Evolutionary conservation across 1,140 invertebrate genomes (phyloP).

Genomic region (Meteorus sp.): DNA sequence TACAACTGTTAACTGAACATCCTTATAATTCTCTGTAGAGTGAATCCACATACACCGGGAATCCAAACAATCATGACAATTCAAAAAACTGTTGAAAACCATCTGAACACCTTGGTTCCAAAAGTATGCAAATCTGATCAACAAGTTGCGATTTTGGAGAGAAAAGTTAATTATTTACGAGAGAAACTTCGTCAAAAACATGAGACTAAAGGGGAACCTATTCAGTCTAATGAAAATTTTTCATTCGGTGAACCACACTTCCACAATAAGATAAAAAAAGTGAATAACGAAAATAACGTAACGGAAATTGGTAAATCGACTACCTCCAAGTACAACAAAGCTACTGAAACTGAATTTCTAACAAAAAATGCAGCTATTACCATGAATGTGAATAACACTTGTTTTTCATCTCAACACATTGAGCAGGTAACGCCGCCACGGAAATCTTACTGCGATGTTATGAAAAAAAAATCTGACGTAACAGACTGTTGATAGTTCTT

Average conservation of each 20-base stretch:
- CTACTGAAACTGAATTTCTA: too few species aligned
- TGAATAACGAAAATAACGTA: neutral
- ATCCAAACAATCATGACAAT: slow-evolving; percentile 38
- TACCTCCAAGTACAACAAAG: neutral
- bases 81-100: slow-evolving; percentile 38
- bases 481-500: slow-evolving; percentile 16
- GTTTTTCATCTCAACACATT: neutral
- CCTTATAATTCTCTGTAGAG: too few species aligned
- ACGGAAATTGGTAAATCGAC: neutral
- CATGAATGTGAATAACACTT: neutral
- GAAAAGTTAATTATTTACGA: neutral
- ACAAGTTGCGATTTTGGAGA: neutral
- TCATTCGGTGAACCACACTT: neutral
- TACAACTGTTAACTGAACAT: too few species aligned
- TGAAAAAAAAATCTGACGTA: slow-evolving; percentile 15
- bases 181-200: neutral
- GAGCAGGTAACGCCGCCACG: slow-evolving; percentile 2
- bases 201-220: neutral
- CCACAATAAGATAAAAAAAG: neutral
- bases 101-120: slow-evolving; percentile 38
- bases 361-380: too few species aligned
- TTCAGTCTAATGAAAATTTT: neutral
- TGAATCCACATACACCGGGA: too few species aligned
- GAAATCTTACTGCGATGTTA: slow-evolving; percentile 14
- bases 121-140: slow-evolving; percentile 22